Base-by-base conservation (phyloP, 37 sponge, comb jelly and placozoan genomes). In the Oopsacas minuta region DNA sequence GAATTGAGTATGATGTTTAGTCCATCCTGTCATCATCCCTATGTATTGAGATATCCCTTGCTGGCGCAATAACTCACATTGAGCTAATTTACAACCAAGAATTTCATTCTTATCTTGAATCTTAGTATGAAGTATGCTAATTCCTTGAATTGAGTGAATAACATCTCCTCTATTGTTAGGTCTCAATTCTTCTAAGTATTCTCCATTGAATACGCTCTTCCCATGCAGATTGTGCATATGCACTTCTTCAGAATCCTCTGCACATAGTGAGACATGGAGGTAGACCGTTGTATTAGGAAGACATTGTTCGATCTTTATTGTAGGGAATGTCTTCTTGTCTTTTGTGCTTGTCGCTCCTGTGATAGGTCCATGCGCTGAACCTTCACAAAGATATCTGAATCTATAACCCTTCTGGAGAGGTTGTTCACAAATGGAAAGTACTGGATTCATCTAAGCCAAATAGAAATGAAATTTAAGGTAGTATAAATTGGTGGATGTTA, bases 331-430 rank as follows among this genome's bases (percentile, higher is more conserved):
- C 23, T 37, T 36, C 1, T 82, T 82, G 23, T 36, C 39, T 38
- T 82, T 82, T 25, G 38, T 37, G 23, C 39, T 38, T 3, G 83
- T 37, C 36, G 34, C 83, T 28, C 83, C 83, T 22, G 83, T 37
- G 23, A 82, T 82, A 1, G 39, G 39, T 1, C 83, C 83, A 82
- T 82, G 83, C 36, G 83, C 38, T 22, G 83, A 37, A 10, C 83
- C 83, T 20, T 82, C 83, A 17, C 83, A 82, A 5, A 36, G 34
- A 17, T 82, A 82, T 23, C 83, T 10, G 30, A 82, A 82, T 20
- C 83, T 10, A 37, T 38, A 82, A 7, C 83, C 83, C 36, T 38
- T 36, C 30, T 36, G 39, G 5, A 28, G 38, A 20, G 83, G 83
- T 20, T 82, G 36, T 3, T 25, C 36, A 25, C 22, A 12, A 3